Conservation (phyloP, 2,113 vertebrate genomes). For the Rhinolophus sinicus region DNA sequence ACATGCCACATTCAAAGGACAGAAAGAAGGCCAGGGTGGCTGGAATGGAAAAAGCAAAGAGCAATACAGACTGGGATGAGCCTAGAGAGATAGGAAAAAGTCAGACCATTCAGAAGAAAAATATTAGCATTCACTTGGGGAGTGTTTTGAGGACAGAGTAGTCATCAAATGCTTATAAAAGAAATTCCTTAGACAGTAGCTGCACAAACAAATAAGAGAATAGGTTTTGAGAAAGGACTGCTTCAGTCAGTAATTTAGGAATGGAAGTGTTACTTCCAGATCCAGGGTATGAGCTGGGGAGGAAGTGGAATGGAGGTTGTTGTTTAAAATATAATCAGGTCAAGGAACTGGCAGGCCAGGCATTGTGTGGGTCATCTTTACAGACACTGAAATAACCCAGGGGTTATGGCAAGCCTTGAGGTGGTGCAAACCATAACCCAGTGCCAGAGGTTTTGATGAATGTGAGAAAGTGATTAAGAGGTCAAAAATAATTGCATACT, state of each 20-base stretch:
- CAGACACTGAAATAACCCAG: not conserved
- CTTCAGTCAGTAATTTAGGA: not conserved
- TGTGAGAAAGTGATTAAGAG: not conserved
- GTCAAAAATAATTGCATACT: conserved; percentile 51
- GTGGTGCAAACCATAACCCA: not conserved
- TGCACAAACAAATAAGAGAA: not conserved
- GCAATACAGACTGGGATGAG: not conserved
- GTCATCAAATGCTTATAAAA: not conserved
- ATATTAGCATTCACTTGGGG: not conserved
- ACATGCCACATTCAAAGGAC: not conserved
- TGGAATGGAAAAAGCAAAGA: not conserved
- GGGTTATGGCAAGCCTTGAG: not conserved
- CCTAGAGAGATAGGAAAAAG: not conserved
- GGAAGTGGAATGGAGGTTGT: not conserved
- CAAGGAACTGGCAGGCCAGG: not conserved
- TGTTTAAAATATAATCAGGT: not conserved
- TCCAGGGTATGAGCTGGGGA: not conserved
- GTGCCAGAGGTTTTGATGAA: conserved; percentile 47
- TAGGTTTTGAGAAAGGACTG: not conserved
- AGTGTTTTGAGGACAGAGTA: not conserved
- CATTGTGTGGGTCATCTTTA: not conserved
- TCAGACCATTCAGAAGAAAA: not conserved
- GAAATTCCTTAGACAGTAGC: not conserved
- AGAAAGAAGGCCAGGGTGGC: not conserved
- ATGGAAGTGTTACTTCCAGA: not conserved